phyloP scores from a whole-genome alignment of 2,888 invertebrate species.

The Epinotia ramella region DNA sequence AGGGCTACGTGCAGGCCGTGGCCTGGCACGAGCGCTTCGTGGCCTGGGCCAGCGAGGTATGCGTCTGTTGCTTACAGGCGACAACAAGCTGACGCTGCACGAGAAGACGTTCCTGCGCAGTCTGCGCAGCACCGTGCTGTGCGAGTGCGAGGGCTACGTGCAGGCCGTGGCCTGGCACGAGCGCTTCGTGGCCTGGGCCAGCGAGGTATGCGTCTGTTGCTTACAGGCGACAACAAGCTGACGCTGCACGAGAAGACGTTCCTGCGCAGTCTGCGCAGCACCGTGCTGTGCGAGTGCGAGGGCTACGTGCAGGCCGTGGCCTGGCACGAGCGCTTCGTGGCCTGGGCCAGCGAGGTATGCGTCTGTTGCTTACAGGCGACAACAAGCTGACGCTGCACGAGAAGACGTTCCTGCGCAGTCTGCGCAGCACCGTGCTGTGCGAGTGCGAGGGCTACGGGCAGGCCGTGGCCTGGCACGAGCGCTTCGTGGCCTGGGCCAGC shows the following conservation, averaged over 20 bases:
- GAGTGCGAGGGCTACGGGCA: slow-evolving; percentile 95
- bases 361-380: background rate
- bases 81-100: slow-evolving; percentile 58
- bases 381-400: slow-evolving; percentile 93
- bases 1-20: too few relatives aligned
- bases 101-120: slow-evolving; percentile 92
- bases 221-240: slow-evolving; percentile 55
- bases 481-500: slow-evolving; percentile 97
- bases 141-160: slow-evolving; percentile 95
- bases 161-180: too few relatives aligned
- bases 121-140: slow-evolving; percentile 90
- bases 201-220: slow-evolving; percentile 83
- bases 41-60: too few relatives aligned
- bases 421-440: slow-evolving; percentile 90
- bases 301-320: too few relatives aligned
- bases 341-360: slow-evolving; percentile 90
- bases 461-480: slow-evolving; percentile 94
- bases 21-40: too few relatives aligned
- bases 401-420: slow-evolving; percentile 92
- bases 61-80: too few relatives aligned
- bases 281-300: slow-evolving; percentile 93
- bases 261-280: slow-evolving; percentile 90
- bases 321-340: slow-evolving; percentile 95
- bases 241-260: slow-evolving; percentile 86
- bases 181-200: slow-evolving; percentile 96